Evolutionary conservation across 2,113 vertebrate species (phyloP), one percentile per base, ranked within the genome.

Genomic region (Mobula hypostoma): DNA sequence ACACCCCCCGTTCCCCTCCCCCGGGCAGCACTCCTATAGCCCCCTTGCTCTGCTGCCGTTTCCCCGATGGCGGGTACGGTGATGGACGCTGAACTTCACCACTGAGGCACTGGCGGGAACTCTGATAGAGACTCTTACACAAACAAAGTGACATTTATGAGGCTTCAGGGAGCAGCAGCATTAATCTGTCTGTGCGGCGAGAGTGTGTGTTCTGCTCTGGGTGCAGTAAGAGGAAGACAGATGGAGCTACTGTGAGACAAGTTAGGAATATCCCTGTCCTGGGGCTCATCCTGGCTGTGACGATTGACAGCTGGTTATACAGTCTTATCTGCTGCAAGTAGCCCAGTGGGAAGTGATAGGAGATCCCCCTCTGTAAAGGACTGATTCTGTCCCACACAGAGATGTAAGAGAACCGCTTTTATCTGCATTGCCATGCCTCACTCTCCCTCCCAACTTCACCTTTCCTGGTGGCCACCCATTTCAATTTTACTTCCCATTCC

Each of bases 71-170:
- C 6, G 1, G 66, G 19, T 36, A 24, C 17, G 72, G 66, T 70
- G 19, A 93, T 74, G 24, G 24, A 48, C 29, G 68, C 70, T 74
- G 70, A 32, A 56, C 74, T 29, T 93, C 70, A 32, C 36, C 40
- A 74, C 32, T 48, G 91, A 93, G 68, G 14, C 91, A 74, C 72
- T 93, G 7, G 24, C 9, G 2, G n/a, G 40, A 36, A 74, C 68
- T 93, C 4, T 93, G 40, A 93, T 93, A 76, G 48, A 93, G 91
- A 48, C 11, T 29, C 68, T 11, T 14, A 15, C 70, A 76, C 91
- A 17, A 93, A 76, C 91, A 93, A 76, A 48, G 21, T 76, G 91
- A 93, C 66, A 29, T 74, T 93, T 74, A 93, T 76, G 91, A 48
- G 27, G 48, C 91, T 93, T 93, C 32, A 48, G 91, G 48, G 90